Conservation (phyloP, 2,797 vertebrate genomes). For the Crotalus adamanteus region DNA sequence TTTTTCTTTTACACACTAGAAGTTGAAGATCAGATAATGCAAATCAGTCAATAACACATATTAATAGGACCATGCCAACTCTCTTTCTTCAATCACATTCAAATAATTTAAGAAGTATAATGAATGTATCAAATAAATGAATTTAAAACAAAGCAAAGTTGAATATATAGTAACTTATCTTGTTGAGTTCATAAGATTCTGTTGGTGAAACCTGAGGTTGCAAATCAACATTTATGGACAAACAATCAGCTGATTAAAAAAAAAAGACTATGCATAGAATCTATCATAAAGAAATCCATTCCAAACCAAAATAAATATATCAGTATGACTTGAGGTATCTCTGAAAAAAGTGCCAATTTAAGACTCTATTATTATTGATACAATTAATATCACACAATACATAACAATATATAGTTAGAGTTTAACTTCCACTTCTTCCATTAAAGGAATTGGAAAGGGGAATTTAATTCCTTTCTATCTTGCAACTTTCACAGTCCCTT, state of each 20-base stretch:
- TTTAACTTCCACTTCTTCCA: neutral
- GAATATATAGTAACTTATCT: conserved; percentile 38
- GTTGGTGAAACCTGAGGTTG: neutral
- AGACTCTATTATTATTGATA: neutral
- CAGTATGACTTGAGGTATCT: neutral
- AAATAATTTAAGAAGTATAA: neutral
- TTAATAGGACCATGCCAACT: neutral
- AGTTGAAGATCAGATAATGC: too few relatives aligned
- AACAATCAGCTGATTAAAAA: neutral
- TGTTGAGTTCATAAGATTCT: conserved; percentile 4
- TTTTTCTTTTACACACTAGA: neutral
- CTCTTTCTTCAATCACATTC: conserved; percentile 14
- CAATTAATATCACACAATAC: neutral
- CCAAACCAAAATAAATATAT: neutral
- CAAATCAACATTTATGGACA: neutral
- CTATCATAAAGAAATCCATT: neutral
- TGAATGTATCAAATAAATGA: conserved; percentile 12
- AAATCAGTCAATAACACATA: neutral
- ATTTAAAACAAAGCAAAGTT: conserved; percentile 23
- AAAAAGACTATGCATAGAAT: neutral
- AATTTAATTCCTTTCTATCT: neutral
- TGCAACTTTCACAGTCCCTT: neutral
- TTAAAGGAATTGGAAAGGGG: neutral
- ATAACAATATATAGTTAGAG: neutral
- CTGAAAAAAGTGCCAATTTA: neutral